phyloP scores from a whole-genome alignment of 2,797 vertebrate genomes.

The Furcifer pardalis region DNA sequence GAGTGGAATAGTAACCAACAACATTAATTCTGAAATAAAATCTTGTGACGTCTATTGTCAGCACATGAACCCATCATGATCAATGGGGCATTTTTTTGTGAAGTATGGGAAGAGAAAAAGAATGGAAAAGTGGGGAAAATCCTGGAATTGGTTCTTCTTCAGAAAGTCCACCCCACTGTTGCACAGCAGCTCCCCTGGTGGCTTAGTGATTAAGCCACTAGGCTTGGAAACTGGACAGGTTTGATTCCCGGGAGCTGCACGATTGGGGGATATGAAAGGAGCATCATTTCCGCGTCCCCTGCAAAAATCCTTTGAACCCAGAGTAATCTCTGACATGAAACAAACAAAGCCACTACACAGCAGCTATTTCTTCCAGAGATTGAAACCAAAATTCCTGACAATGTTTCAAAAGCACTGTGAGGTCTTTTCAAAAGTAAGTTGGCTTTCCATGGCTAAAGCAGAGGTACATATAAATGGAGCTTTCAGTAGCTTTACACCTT shows the following conservation, averaged over 20 bases:
- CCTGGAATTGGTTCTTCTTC: neutral
- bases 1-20: slow-evolving; percentile 25
- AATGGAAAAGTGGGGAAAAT: neutral
- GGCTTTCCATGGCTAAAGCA: neutral
- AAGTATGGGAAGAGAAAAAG: neutral
- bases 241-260: no score
- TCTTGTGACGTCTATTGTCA: slow-evolving; percentile 30
- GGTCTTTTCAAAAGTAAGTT: neutral
- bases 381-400: neutral
- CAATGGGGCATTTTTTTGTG: slow-evolving; percentile 2
- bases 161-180: neutral
- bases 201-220: no score
- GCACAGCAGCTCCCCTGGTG: no score
- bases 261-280: no score
- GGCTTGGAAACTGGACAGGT: no score
- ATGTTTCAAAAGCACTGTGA: neutral
- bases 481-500: neutral
- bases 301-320: no score
- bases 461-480: neutral
- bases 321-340: no score
- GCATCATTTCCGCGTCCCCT: no score
- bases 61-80: neutral
- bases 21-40: slow-evolving; percentile 57
- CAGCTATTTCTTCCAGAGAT: neutral
- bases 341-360: neutral